phyloP scores from a whole-genome alignment of 2,888 invertebrate genomes.

The Cylindroiulus punctatus region DNA sequence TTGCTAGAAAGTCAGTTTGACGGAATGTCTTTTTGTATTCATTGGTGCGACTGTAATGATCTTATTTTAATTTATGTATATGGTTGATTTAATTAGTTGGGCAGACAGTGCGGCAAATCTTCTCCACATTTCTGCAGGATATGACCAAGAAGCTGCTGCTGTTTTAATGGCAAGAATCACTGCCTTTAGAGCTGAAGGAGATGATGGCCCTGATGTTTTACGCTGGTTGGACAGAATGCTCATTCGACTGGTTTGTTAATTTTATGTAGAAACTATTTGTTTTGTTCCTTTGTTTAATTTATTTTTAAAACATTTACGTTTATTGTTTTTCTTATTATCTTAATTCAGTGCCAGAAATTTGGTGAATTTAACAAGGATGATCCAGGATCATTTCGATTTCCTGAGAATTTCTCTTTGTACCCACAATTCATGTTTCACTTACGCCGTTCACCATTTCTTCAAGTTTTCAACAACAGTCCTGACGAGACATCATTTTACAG shows the following conservation, averaged over 20 bases:
- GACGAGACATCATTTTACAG: conserved; percentile 99
- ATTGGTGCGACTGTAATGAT: not conserved
- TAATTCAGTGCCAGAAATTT: conserved; percentile 97
- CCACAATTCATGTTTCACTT: conserved; percentile 99
- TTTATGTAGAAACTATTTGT: not conserved
- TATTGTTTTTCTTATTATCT: conserved; percentile 53
- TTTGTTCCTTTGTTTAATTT: not conserved
- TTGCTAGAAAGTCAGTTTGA: conserved; percentile 84
- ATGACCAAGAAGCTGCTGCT: conserved; percentile 98
- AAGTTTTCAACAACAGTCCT: conserved; percentile 99
- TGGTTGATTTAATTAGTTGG: conserved; percentile 74
- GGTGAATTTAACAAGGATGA: conserved; percentile 98
- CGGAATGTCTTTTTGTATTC: not conserved
- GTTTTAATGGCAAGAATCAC: conserved; percentile 97
- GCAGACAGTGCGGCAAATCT: conserved; percentile 91
- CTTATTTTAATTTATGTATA: conserved; percentile 56
- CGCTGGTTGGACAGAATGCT: conserved; percentile 99
- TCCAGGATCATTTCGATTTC: conserved; percentile 92
- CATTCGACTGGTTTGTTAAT: conserved; percentile 82
- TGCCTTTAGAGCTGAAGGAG: conserved; percentile 92
- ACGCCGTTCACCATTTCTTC: conserved; percentile 96
- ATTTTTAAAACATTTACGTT: not conserved
- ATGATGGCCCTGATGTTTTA: conserved; percentile 92
- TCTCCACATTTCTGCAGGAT: conserved; percentile 91
- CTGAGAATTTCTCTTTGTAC: conserved; percentile 97